A percentile compares a stretch with the other conserved stretches of the same genome.
Conservation (phyloP, 2,113 vertebrate species). For the Triplophysa tibetana region DNA sequence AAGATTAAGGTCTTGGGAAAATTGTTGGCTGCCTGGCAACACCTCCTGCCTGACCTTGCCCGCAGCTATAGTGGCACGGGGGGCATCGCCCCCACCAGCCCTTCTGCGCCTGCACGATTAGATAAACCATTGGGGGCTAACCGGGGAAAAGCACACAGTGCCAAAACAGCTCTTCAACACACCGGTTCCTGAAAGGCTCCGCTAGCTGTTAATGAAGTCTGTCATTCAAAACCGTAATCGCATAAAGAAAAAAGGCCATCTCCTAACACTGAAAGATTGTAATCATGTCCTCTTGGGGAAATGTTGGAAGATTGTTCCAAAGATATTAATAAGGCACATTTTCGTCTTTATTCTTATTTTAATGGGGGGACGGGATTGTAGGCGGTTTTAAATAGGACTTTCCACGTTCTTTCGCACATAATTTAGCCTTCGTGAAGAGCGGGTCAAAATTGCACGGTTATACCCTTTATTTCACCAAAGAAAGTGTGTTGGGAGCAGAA, state of each 20-base stretch:
- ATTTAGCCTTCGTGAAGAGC: neutral
- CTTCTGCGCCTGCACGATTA: slow-evolving; percentile 71
- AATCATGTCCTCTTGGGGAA: slow-evolving; percentile 5
- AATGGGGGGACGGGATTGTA: neutral
- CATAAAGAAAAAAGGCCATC: neutral
- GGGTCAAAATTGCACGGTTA: neutral
- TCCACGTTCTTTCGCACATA: neutral
- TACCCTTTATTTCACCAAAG: neutral
- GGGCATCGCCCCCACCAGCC: slow-evolving; percentile 66
- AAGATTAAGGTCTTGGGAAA: slow-evolving; percentile 32
- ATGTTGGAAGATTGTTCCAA: slow-evolving; percentile 27
- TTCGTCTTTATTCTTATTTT: neutral
- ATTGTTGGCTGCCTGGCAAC: slow-evolving; percentile 39
- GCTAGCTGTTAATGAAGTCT: slow-evolving; percentile 44
- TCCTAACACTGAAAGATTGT: slow-evolving; percentile 22
- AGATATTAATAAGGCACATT: slow-evolving; percentile 3
- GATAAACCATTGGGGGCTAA: slow-evolving; percentile 71
- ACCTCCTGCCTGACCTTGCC: slow-evolving; percentile 72
- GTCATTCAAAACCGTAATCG: slow-evolving; percentile 35
- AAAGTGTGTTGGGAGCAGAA: neutral
- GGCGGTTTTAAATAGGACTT: neutral
- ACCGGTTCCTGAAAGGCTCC: slow-evolving; percentile 36
- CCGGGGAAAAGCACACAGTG: slow-evolving; percentile 50
- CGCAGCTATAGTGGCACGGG: slow-evolving; percentile 60
- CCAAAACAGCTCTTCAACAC: slow-evolving; percentile 55